These are phyloP conservation scores for Emydoidea blandingii DNA, from an alignment of 2,797 vertebrate species.

Conservation along the genomic window DNA sequence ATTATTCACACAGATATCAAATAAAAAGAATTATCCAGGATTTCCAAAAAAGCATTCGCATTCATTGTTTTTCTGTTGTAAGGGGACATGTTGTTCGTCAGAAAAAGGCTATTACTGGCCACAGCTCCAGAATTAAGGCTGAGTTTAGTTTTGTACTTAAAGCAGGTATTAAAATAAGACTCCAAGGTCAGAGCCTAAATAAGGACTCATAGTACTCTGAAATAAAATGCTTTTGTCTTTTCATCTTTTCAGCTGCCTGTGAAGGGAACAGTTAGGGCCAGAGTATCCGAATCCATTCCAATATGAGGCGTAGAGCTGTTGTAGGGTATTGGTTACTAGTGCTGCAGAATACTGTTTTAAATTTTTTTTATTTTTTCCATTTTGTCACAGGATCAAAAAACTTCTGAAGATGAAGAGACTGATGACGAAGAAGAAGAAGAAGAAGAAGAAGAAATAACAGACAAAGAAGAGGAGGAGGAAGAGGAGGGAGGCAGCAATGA, in stretches of 20 bases:
- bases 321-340: not conserved
- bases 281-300: not conserved
- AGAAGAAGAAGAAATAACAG: not conserved
- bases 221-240: not conserved
- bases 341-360: not conserved
- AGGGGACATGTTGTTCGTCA: not conserved
- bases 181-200: not conserved
- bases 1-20: not conserved
- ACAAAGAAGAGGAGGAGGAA: not conserved
- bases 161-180: not conserved
- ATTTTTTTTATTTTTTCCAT: constrained; percentile 29
- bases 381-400: constrained; percentile 72
- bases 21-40: not conserved
- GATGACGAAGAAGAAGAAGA: not conserved
- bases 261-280: not conserved
- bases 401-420: constrained; percentile 57
- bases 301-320: not conserved
- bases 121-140: not conserved
- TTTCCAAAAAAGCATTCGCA: not conserved
- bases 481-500: not conserved
- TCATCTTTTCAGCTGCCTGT: not conserved
- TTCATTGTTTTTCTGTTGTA: not conserved
- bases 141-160: not conserved
- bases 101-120: not conserved
- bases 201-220: not conserved